A percentile compares a stretch with the other conserved stretches of the same genome.
These are phyloP conservation scores for Azemiops feae DNA, from an alignment of 2,113 vertebrate genomes.

Conservation along the genomic window DNA sequence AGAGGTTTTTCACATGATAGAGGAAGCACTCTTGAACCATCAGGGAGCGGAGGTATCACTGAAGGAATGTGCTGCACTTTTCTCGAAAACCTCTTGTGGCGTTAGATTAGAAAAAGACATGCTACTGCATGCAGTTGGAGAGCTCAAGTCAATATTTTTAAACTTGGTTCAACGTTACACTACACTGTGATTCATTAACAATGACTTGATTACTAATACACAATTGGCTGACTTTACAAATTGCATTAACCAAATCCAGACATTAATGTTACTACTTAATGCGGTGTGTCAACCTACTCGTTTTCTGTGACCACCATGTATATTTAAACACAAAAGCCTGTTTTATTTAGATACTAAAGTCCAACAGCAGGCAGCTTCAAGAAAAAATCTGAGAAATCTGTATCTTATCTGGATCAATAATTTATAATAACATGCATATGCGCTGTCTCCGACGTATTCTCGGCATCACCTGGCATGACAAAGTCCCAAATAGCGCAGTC, in stretches of 20 bases:
- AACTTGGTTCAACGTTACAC: not conserved
- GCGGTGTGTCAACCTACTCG: not conserved
- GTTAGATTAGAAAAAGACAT: not conserved
- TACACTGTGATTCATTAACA: not conserved
- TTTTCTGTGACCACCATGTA: not conserved
- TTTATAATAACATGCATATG: not conserved
- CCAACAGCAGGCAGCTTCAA: not conserved
- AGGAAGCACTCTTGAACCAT: not conserved
- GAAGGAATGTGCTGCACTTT: not conserved
- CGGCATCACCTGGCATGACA: too few relatives aligned
- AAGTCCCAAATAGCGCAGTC: too few relatives aligned
- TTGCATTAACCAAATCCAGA: not conserved
- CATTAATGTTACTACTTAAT: not conserved
- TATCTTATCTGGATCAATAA: not conserved
- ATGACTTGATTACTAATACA: not conserved
- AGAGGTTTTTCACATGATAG: not conserved
- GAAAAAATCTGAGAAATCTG: not conserved
- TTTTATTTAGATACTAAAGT: not conserved
- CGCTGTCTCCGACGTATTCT: too few relatives aligned
- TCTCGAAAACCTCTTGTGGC: not conserved
- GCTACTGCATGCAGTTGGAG: not conserved
- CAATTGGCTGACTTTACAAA: not conserved
- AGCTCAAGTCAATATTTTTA: not conserved
- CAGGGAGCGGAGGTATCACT: not conserved
- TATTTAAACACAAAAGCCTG: not conserved